Evolutionary conservation across 1,140 invertebrate species (phyloP).

Genomic region (silkworm (Bombyx mori)): DNA sequence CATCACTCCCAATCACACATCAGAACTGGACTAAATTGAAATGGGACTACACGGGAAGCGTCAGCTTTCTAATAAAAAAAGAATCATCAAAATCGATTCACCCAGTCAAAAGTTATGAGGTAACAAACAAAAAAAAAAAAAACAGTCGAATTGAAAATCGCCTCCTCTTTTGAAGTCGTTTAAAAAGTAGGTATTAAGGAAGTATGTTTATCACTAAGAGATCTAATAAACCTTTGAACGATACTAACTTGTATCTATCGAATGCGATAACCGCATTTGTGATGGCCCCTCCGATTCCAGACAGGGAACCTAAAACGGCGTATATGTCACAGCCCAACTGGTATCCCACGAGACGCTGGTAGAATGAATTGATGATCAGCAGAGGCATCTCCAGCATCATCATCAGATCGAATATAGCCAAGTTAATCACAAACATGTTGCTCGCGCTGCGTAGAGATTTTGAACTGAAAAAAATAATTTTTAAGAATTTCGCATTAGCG

Average conservation of each 20-base stretch:
- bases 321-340: conserved; percentile 81
- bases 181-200: no score
- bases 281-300: conserved; percentile 80
- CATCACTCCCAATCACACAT: no score
- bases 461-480: conserved; percentile 64
- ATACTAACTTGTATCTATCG: conserved; percentile 79
- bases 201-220: no score
- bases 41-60: no score
- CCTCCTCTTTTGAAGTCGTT: no score
- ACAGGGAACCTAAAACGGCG: conserved; percentile 76
- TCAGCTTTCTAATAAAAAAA: no score
- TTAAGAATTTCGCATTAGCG: not conserved
- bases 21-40: no score
- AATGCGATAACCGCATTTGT: conserved; percentile 83
- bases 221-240: no score
- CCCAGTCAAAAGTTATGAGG: no score
- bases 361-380: conserved; percentile 78
- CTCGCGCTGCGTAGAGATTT: conserved; percentile 83
- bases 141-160: no score
- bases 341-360: conserved; percentile 77
- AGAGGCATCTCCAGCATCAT: conserved; percentile 85
- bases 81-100: no score
- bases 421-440: conserved; percentile 85
- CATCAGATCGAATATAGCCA: conserved; percentile 82
- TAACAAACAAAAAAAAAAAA: no score